Evolutionary conservation across 2,888 invertebrate species (phyloP).

Genomic region (Caenorhabditis panamensis): DNA sequence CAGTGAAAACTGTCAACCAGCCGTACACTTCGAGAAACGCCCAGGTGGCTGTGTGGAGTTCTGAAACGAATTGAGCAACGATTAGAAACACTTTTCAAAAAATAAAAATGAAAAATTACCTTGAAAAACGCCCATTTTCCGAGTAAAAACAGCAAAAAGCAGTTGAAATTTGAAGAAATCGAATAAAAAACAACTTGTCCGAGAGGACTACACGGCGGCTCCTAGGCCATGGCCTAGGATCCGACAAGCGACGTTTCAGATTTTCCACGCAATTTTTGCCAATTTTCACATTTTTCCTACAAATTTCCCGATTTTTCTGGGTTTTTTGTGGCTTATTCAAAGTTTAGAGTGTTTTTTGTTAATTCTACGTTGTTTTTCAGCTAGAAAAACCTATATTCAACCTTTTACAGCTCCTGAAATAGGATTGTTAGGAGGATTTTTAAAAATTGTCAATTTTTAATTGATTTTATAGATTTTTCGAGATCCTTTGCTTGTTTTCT

Average conservation of each 20-base stretch:
- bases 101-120: conserved; percentile 2
- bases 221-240: conserved; percentile 26
- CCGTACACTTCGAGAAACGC: conserved; percentile 43
- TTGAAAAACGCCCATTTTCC: conserved; percentile 24
- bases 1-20: conserved; percentile 32
- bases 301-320: neutral
- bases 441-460: no score
- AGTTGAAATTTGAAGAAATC: neutral
- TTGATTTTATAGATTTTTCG: no score
- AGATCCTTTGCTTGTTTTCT: no score
- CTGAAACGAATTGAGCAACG: neutral
- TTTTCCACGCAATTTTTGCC: conserved; percentile 10
- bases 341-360: neutral
- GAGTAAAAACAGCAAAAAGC: neutral
- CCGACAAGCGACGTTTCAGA: neutral
- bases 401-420: no score
- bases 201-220: conserved; percentile 29
- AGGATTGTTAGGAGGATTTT: no score
- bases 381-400: no score
- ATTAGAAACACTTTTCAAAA: neutral
- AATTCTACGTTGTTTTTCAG: no score
- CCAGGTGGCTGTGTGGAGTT: conserved; percentile 19
- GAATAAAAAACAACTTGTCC: conserved; percentile 2
- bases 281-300: conserved; percentile 2
- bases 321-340: neutral